Evolutionary conservation across 2,888 invertebrate genomes (phyloP).

Genomic region (Caenorhabditis imperialis): DNA sequence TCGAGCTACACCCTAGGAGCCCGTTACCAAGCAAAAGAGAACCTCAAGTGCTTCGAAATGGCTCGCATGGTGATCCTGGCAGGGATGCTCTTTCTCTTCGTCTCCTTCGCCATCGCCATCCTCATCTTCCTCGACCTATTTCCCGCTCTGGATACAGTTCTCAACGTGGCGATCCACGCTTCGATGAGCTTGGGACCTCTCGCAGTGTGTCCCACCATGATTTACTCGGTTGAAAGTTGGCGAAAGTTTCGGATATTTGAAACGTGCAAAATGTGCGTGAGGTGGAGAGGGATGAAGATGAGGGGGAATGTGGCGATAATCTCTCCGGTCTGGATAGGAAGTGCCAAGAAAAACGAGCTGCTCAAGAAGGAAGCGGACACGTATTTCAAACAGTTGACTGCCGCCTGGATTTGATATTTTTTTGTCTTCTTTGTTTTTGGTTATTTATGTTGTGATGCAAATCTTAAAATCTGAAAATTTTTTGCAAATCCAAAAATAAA

Average conservation of each 20-base stretch:
- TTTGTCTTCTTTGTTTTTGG: background rate
- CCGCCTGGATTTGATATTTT: slow-evolving; percentile 8
- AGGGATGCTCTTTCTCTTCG: background rate
- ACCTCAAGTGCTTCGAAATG: slow-evolving; percentile 22
- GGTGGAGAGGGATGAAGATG: background rate
- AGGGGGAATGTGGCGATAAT: background rate
- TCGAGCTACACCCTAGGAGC: slow-evolving; percentile 25
- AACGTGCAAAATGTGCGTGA: too few species aligned
- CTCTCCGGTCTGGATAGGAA: slow-evolving; percentile 3
- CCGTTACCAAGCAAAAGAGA: slow-evolving; percentile 32
- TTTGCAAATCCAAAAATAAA: too few species aligned
- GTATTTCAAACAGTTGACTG: slow-evolving; percentile 26
- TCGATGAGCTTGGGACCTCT: slow-evolving; percentile 9
- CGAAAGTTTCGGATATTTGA: slow-evolving; percentile 1
- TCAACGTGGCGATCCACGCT: slow-evolving; percentile 2
- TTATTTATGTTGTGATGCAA: too few species aligned
- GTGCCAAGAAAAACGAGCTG: slow-evolving; percentile 11
- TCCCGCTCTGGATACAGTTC: background rate
- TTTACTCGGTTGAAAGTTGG: slow-evolving; percentile 27
- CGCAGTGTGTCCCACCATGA: slow-evolving; percentile 7
- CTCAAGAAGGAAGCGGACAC: slow-evolving; percentile 22
- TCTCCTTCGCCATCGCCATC: background rate
- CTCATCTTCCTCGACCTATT: slow-evolving; percentile 3
- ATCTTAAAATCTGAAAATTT: too few species aligned
- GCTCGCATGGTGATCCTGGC: slow-evolving; percentile 3